Evolutionary conservation across 2,113 vertebrate species (phyloP).

Genomic region (Anolis carolinensis): DNA sequence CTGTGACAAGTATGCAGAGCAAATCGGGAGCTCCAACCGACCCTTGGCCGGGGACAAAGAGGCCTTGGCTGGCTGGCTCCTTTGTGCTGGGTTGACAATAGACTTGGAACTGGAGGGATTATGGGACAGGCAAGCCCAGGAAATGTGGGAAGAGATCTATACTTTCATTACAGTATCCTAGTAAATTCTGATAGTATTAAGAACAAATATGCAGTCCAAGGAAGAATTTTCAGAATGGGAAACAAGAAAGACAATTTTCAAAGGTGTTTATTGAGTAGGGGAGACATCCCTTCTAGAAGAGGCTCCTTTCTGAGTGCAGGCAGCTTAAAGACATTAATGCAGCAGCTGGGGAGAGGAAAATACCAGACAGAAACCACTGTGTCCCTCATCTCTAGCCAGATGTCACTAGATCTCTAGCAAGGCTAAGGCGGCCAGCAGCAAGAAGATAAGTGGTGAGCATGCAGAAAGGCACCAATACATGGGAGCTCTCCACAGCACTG

Average conservation of each 20-base stretch:
- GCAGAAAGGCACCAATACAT: background rate
- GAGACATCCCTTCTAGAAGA: background rate
- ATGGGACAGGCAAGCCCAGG: background rate
- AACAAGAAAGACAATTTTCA: background rate
- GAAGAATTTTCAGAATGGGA: background rate
- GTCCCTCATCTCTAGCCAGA: background rate
- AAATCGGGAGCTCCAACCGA: conserved; percentile 9
- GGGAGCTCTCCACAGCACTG: background rate
- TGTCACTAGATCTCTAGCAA: background rate
- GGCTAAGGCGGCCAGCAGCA: background rate
- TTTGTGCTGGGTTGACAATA: conserved; percentile 27
- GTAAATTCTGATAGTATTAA: background rate
- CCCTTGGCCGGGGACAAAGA: conserved; percentile 18
- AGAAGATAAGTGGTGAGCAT: background rate
- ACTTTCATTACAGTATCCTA: conserved; percentile 1
- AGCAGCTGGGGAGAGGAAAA: background rate
- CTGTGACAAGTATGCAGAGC: conserved; percentile 19
- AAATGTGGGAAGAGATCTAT: background rate
- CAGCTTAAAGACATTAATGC: background rate
- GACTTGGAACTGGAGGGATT: conserved; percentile 7
- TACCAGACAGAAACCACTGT: too few relatives aligned
- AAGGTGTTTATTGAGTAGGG: background rate
- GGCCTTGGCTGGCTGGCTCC: conserved; percentile 9
- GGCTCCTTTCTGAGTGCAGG: background rate
- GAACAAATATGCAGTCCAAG: background rate